A percentile compares a stretch with the other conserved stretches of the same genome.
phyloP scores from a whole-genome alignment of 2,888 invertebrate genomes.

The Pyrrhosoma nymphula region DNA sequence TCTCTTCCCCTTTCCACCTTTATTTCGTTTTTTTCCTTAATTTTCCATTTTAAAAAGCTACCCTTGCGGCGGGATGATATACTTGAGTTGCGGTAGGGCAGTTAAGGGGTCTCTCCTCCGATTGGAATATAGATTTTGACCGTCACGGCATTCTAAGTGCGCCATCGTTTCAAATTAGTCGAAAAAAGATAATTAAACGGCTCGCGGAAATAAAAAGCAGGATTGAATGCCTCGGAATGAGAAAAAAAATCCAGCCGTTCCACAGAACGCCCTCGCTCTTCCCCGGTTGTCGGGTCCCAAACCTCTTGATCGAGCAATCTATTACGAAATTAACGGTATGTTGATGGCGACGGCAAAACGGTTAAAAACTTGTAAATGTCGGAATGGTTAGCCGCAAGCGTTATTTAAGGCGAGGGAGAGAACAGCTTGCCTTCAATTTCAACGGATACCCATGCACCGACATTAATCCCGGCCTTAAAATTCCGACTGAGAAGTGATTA shows the following conservation, averaged over 20 bases:
- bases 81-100: not conserved
- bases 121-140: not conserved
- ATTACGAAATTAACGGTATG: not conserved
- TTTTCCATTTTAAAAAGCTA: not conserved
- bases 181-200: not conserved
- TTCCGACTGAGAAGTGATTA: not conserved
- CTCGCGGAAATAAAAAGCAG: not conserved
- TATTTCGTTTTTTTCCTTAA: not conserved
- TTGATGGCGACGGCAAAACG: not conserved
- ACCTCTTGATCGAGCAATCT: not conserved
- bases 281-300: not conserved
- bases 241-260: too few species aligned
- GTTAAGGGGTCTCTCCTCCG: not conserved
- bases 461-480: not conserved
- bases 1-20: not conserved
- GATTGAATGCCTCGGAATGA: not conserved
- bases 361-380: not conserved
- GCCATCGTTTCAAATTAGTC: not conserved
- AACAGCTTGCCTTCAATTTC: not conserved
- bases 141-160: not conserved
- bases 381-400: not conserved
- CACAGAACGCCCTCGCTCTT: not conserved
- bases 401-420: constrained; percentile 3
- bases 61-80: not conserved
- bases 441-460: not conserved